Evolutionary conservation across 35 echinoderm and acorn worm species (phyloP).

Genomic region (Ophioderma brevispina): DNA sequence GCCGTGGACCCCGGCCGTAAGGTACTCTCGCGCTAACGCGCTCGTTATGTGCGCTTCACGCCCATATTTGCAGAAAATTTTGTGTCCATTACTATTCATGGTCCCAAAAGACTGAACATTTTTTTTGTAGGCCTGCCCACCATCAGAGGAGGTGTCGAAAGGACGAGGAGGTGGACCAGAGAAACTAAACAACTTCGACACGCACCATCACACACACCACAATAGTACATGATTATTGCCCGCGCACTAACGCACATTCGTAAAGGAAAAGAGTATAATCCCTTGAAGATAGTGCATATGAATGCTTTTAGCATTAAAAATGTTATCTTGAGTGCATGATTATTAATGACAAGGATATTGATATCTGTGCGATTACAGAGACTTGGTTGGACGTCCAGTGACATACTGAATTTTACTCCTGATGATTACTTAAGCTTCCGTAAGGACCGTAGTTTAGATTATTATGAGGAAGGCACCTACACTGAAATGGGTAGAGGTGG

Average conservation of each 20-base stretch:
- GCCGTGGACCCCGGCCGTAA: too few relatives aligned
- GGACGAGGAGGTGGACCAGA: too few relatives aligned
- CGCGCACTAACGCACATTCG: background rate
- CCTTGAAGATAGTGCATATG: background rate
- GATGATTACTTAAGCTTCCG: constrained; percentile 36
- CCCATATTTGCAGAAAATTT: too few relatives aligned
- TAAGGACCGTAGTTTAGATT: constrained; percentile 22
- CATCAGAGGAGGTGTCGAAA: too few relatives aligned
- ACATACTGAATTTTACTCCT: constrained; percentile 35
- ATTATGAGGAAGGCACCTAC: constrained; percentile 16
- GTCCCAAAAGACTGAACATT: too few relatives aligned
- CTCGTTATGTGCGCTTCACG: too few relatives aligned
- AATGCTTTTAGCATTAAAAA: constrained; percentile 26
- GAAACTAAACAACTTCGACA: too few relatives aligned
- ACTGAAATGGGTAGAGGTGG: constrained; percentile 13
- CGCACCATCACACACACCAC: too few relatives aligned
- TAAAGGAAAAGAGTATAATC: background rate
- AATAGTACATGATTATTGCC: too few relatives aligned
- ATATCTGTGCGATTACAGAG: constrained; percentile 31
- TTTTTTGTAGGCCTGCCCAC: too few relatives aligned
- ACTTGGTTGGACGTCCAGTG: constrained; percentile 19
- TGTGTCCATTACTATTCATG: too few relatives aligned
- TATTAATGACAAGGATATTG: constrained; percentile 36
- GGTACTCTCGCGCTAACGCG: too few relatives aligned
- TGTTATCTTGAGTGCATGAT: constrained; percentile 19